A percentile compares a stretch with the other conserved stretches of the same genome.
Evolutionary conservation across 2,888 invertebrate genomes (phyloP).

Genomic region (Octodonta nipae): DNA sequence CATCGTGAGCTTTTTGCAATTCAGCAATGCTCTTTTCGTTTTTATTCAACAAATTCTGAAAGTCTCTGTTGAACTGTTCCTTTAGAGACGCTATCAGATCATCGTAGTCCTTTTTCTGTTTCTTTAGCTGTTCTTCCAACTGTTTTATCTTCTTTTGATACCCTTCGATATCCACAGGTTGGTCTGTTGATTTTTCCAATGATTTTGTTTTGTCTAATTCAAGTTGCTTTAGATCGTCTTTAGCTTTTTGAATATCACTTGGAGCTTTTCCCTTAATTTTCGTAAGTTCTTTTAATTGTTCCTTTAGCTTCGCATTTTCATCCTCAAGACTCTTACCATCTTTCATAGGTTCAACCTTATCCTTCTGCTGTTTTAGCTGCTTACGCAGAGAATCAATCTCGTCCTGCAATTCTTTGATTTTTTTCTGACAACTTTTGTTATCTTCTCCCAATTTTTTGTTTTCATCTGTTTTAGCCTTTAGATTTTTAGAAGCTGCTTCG

Average conservation of each 20-base stretch:
- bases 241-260: no score
- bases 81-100: slow-evolving; percentile 34
- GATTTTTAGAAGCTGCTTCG: slow-evolving; percentile 8
- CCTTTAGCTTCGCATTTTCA: slow-evolving; percentile 10
- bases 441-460: slow-evolving; percentile 9
- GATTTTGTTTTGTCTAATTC: no score
- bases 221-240: no score
- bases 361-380: slow-evolving; percentile 8
- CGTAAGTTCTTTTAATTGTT: no score
- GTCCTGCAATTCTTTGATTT: slow-evolving; percentile 11
- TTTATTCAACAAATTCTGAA: slow-evolving; percentile 40
- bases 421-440: slow-evolving; percentile 11
- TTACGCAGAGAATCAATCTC: slow-evolving; percentile 14
- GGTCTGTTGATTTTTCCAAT: background rate
- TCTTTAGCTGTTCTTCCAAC: slow-evolving; percentile 14
- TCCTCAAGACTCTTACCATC: slow-evolving; percentile 6
- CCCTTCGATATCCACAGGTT: background rate
- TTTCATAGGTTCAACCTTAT: slow-evolving; percentile 4
- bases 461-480: slow-evolving; percentile 3
- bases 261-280: no score
- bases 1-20: slow-evolving; percentile 42
- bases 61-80: slow-evolving; percentile 41
- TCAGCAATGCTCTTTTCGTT: slow-evolving; percentile 43
- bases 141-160: slow-evolving; percentile 10
- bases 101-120: slow-evolving; percentile 25